Evolutionary conservation across 1,140 invertebrate genomes (phyloP), one percentile per base, ranked within the genome.

Genomic region (Diabrotica undecimpunctata): DNA sequence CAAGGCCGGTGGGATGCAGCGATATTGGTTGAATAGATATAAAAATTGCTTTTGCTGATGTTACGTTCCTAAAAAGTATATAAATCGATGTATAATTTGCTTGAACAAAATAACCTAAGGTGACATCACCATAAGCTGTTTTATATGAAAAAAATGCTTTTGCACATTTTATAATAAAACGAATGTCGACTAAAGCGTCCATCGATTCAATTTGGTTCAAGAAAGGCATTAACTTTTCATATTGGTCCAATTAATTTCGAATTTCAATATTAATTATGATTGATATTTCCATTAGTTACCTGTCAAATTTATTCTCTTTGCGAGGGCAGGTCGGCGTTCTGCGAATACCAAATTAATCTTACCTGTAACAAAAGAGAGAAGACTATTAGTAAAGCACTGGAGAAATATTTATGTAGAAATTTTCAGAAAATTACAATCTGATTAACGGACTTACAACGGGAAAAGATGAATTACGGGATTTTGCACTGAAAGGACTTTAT

Each of bases 271-370:
- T 55, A 63, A 63, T 56, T 61, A 61, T 63, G 61, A 63, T 63
- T 63, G 61, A 63, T 63, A 56, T 63, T 54, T 63, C 53, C 61
- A 63, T 63, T 63, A 63, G 61, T 63, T 56, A 63, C 61, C 61
- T 63, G 61, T 63, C 61, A 56, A 54, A 61, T 61, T 61, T 61
- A 61, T 61, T 61, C 59, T 36, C 59, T 61, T 52, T 61, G 59
- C 13, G 25, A 25, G 25, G 25, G 4, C 25, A 4, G 25, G 1
- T 1, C 25, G 14, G 13, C 59, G 59, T 38, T 56, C 61, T 13
- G 25, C 52, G 54, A 54, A 63, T 56, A 54, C 61, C 25, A 14
- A 63, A 56, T 63, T 54, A 56, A 63, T 63, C 61, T 63, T 63
- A 63, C 61, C 61, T 63, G 61, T 37, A 63, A 63, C 61, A 63